Evolutionary conservation across 2,113 vertebrate species (phyloP).

Genomic region (Labeo rohita): DNA sequence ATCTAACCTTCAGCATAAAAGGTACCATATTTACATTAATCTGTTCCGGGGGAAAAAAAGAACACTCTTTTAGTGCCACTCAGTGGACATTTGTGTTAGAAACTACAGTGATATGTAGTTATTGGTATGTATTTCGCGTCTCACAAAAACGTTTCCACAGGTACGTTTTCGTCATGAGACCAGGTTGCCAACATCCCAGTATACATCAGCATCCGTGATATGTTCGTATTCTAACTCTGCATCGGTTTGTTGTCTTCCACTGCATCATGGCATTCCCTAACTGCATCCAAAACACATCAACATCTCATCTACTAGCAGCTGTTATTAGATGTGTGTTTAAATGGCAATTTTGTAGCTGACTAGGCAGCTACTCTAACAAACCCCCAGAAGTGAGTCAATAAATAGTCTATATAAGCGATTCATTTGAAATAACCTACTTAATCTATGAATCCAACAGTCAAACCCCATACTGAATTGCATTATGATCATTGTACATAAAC

Average conservation of each 20-base stretch:
- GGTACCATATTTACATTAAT: too few relatives aligned
- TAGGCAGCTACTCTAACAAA: background rate
- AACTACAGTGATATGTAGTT: too few relatives aligned
- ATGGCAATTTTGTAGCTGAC: background rate
- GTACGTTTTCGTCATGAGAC: too few relatives aligned
- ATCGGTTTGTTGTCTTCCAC: constrained; percentile 55
- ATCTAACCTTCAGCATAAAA: too few relatives aligned
- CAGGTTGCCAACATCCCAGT: background rate
- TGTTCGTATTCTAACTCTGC: constrained; percentile 67
- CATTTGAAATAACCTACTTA: too few relatives aligned
- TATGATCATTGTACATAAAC: background rate
- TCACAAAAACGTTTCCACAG: too few relatives aligned
- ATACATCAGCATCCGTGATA: background rate
- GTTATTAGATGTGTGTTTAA: constrained; percentile 6
- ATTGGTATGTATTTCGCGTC: too few relatives aligned
- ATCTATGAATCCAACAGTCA: background rate
- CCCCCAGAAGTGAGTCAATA: background rate
- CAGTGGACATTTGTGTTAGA: too few relatives aligned
- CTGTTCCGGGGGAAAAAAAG: too few relatives aligned
- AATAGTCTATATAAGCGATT: background rate
- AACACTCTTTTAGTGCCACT: too few relatives aligned
- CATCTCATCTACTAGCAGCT: background rate
- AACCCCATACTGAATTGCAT: background rate
- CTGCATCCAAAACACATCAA: constrained; percentile 29
- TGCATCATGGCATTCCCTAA: constrained; percentile 48